Percentiles rank a stretch among this genome's conserved stretches.
phyloP scores from a whole-genome alignment of 2,797 vertebrate genomes.

The Adelosebastes latens region DNA sequence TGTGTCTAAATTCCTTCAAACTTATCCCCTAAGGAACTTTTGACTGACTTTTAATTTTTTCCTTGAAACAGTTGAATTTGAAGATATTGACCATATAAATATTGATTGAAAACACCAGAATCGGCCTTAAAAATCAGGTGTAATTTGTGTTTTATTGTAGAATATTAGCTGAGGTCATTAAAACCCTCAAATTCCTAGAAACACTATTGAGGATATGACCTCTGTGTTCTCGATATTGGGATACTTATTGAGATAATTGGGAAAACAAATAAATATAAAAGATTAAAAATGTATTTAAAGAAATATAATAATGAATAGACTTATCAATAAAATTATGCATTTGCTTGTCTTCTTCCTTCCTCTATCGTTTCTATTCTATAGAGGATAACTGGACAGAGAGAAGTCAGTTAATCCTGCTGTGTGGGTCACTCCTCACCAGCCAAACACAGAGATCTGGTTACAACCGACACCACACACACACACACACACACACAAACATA shows the following conservation, averaged over 20 bases:
- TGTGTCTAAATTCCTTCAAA: neutral
- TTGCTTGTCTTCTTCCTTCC: neutral
- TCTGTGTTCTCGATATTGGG: neutral
- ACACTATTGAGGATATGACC: neutral
- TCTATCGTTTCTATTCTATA: slow-evolving; percentile 20
- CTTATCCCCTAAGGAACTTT: neutral
- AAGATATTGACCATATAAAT: neutral
- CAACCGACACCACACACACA: slow-evolving; percentile 18
- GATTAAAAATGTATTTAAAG: neutral
- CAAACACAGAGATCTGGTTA: slow-evolving; percentile 71
- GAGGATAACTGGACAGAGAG: slow-evolving; percentile 28
- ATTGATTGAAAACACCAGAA: neutral
- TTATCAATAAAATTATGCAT: neutral
- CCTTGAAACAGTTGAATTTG: neutral
- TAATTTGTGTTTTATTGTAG: neutral
- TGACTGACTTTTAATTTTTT: neutral
- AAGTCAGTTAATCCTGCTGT: slow-evolving; percentile 30
- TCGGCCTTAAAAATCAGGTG: neutral
- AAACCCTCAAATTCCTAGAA: neutral
- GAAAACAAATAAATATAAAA: neutral
- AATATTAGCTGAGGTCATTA: neutral
- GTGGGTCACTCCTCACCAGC: slow-evolving; percentile 68
- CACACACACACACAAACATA: slow-evolving; percentile 18
- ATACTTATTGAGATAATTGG: no score
- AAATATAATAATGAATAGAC: neutral